Conservation (phyloP, 2,113 vertebrate genomes). For the Pomatostomus ruficeps region DNA sequence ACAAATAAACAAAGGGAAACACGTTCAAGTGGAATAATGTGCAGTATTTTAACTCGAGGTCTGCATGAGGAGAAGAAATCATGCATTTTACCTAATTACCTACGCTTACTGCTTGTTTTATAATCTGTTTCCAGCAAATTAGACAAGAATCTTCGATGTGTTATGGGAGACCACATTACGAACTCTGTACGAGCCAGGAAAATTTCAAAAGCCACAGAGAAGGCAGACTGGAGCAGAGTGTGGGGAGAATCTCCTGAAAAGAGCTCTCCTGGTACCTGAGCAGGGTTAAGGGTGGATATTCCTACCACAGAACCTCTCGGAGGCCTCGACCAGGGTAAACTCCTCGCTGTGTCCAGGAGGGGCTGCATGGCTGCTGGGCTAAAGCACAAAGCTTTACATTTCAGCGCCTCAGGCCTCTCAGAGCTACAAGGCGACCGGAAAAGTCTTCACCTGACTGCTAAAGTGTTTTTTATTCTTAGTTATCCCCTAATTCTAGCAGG, state of each 20-base stretch:
- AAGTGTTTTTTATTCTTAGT: not conserved
- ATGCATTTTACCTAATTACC: conserved; percentile 67
- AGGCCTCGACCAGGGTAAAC: not conserved
- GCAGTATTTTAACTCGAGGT: conserved; percentile 11
- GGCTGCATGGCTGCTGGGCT: not conserved
- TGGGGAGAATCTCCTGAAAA: not conserved
- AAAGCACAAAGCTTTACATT: not conserved
- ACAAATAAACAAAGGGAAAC: conserved; percentile 52
- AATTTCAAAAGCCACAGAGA: not conserved
- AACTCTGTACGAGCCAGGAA: not conserved
- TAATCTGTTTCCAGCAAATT: conserved; percentile 56
- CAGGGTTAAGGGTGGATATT: not conserved
- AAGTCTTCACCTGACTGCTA: not conserved
- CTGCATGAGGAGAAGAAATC: conserved; percentile 48
- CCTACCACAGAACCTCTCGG: not conserved
- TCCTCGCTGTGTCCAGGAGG: not conserved
- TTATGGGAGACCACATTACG: conserved; percentile 33
- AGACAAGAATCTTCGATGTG: conserved; percentile 41
- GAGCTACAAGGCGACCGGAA: not conserved
- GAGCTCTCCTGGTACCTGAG: not conserved
- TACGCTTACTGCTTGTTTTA: conserved; percentile 55
- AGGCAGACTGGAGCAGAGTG: not conserved
- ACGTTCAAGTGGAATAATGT: conserved; percentile 28
- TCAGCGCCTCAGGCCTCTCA: not conserved
- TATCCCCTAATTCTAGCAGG: not conserved